Conservation (phyloP, 2,797 vertebrate species). For the Neoniphon sammara region DNA sequence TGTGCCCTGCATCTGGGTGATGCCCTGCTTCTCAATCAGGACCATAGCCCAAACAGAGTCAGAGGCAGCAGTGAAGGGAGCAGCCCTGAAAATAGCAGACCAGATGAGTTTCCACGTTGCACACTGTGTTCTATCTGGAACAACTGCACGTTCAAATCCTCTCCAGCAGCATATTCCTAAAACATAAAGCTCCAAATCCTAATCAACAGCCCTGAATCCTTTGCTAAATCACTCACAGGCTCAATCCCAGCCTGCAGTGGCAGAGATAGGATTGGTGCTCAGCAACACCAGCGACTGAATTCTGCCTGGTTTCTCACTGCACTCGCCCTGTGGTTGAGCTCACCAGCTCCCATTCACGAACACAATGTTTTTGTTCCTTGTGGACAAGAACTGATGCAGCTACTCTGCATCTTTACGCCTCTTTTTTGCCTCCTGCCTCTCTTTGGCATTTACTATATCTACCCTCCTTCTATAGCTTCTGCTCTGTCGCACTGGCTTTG, state of each 20-base stretch:
- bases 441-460: constrained; percentile 58
- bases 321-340: constrained; percentile 68
- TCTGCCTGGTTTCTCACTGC: constrained; percentile 76
- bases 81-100: constrained; percentile 57
- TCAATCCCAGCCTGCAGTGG: constrained; percentile 70
- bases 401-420: constrained; percentile 71
- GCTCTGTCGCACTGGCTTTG: constrained; percentile 59
- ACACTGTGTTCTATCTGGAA: constrained; percentile 76
- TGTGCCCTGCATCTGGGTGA: constrained; percentile 73
- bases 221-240: constrained; percentile 67
- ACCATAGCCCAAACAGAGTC: constrained; percentile 75
- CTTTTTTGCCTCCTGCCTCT: constrained; percentile 33
- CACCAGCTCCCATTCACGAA: constrained; percentile 76
- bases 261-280: constrained; percentile 59
- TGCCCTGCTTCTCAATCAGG: constrained; percentile 76
- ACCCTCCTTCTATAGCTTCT: constrained; percentile 52
- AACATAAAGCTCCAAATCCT: constrained; percentile 73
- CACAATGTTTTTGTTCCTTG: constrained; percentile 78
- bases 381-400: constrained; percentile 74
- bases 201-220: constrained; percentile 56
- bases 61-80: constrained; percentile 69
- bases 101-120: constrained; percentile 75
- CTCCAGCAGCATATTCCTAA: constrained; percentile 66
- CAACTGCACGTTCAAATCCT: constrained; percentile 75
- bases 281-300: constrained; percentile 63